phyloP scores from a whole-genome alignment of 2,888 invertebrate species.

The Nomada lathburiana region DNA sequence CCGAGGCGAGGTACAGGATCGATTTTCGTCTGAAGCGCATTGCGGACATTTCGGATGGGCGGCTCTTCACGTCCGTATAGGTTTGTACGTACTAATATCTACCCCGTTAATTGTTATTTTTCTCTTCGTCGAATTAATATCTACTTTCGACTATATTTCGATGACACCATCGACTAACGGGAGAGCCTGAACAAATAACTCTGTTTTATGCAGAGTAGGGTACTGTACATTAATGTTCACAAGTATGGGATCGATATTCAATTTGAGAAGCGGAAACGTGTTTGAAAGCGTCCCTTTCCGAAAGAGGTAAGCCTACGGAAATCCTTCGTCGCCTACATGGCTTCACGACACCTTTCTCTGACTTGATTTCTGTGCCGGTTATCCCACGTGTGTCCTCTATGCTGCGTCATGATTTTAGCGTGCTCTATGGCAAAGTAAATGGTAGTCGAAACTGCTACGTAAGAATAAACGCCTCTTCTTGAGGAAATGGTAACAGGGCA shows the following conservation, averaged over 20 bases:
- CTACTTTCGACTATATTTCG: not conserved
- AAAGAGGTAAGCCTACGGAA: slow-evolving; percentile 25
- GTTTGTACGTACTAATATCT: slow-evolving; percentile 7
- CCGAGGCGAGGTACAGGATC: slow-evolving; percentile 58
- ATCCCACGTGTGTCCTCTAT: slow-evolving; percentile 73
- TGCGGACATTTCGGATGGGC: slow-evolving; percentile 72
- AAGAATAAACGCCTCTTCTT: slow-evolving; percentile 5
- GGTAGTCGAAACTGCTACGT: not conserved
- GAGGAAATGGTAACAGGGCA: not conserved
- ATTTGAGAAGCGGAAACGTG: slow-evolving; percentile 18
- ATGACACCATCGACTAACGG: too few relatives aligned
- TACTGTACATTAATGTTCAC: not conserved
- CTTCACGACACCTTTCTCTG: slow-evolving; percentile 56
- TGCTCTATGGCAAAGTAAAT: slow-evolving; percentile 8
- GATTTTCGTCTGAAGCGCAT: slow-evolving; percentile 75
- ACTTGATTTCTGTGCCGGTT: slow-evolving; percentile 69
- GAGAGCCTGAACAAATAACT: too few relatives aligned
- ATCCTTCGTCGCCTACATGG: slow-evolving; percentile 54
- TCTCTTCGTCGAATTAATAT: not conserved
- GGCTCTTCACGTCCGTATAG: slow-evolving; percentile 25
- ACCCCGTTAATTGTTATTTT: not conserved
- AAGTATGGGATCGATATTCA: not conserved
- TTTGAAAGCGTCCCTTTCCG: slow-evolving; percentile 32
- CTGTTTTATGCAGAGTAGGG: not conserved
- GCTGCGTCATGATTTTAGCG: slow-evolving; percentile 69